These are phyloP conservation scores for Criorhina ranunculi DNA, from an alignment of 2,888 invertebrate species.

Conservation along the genomic window DNA sequence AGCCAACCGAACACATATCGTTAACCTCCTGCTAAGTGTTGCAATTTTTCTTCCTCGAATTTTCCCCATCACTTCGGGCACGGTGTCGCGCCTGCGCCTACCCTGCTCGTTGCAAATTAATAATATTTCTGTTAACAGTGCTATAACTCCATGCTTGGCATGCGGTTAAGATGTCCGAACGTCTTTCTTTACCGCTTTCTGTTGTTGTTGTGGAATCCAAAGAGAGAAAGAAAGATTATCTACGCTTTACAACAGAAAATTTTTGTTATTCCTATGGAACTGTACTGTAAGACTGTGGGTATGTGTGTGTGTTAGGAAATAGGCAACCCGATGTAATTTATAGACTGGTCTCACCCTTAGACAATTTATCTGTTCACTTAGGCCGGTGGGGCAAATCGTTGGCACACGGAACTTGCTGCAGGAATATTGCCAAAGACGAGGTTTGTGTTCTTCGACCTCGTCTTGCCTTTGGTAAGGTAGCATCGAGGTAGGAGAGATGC, in stretches of 20 bases:
- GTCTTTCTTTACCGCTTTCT: conserved; percentile 12
- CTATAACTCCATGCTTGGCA: conserved; percentile 68
- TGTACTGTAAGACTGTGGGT: conserved; percentile 4
- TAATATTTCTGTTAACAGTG: conserved; percentile 76
- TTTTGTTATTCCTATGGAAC: conserved; percentile 59
- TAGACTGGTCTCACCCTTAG: conserved; percentile 75
- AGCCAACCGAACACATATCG: conserved; percentile 75
- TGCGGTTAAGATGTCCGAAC: conserved; percentile 72
- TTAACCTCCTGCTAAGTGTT: conserved; percentile 77
- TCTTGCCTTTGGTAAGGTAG: conserved; percentile 12
- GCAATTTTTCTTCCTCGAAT: conserved; percentile 72
- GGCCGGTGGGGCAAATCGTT: conserved; percentile 43
- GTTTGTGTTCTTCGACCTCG: conserved; percentile 17
- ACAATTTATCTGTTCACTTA: conserved; percentile 76
- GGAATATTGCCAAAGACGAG: conserved; percentile 40
- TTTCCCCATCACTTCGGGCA: conserved; percentile 24
- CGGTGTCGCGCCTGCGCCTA: not conserved
- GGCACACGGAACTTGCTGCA: conserved; percentile 47
- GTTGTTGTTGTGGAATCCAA: conserved; percentile 30
- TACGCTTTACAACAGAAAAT: conserved; percentile 60
- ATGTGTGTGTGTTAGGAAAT: conserved; percentile 48
- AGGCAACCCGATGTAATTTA: conserved; percentile 62
- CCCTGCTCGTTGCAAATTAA: conserved; percentile 63
- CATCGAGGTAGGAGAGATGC: conserved; percentile 54
- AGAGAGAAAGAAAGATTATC: conserved; percentile 62